Base-by-base conservation (phyloP, 2,888 invertebrate species). In the Hirtodrosophila duncani region DNA sequence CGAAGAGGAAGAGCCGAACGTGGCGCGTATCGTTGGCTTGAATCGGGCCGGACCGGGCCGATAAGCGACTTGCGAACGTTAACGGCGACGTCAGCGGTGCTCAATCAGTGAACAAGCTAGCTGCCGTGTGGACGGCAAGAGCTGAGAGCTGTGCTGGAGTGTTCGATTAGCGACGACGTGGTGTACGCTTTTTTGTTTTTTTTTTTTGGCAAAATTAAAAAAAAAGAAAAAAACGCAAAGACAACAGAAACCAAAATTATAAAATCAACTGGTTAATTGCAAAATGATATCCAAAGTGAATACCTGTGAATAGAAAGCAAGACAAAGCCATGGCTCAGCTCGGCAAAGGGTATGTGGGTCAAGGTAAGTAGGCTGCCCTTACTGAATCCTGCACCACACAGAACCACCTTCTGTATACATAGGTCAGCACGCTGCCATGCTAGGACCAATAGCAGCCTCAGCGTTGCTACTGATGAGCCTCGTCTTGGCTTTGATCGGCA, bases 401-500 rank as follows among this genome's bases (percentile, higher is more conserved):
- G n/a, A n/a, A n/a, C 2, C n/a, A 16, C 30, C 23, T 8, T n/a
- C 3, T 5, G 3, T 1, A 31, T 7, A 16, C 9, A 1, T 26
- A 70, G 70, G 59, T 52, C 60, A 46, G 11, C 51, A 41, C 8
- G 46, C 46, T 16, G n/a, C 41, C 11, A 16, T 57, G 9, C n/a
- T n/a, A n/a, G 77, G 57, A 6, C 51, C 72, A 24, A 18, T 63
- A 38, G 27, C 42, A n/a, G 69, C 52, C 17, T 56, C 75, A 23
- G 21, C 39, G 11, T 42, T 65, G 63, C 33, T 81, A 13, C 46
- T 84, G 42, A 14, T 82, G 13, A 80, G 84, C 31, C 67, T 87
- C 41, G 63, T 86, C 3, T 63, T 82, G 3, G 64, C 81, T 0
- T 57, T 87, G 49, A 48, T 88, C 44, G 88, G 88, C 33, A 86